These are phyloP conservation scores for Xiphias gladius DNA, from an alignment of 2,113 vertebrate species.

Conservation along the genomic window DNA sequence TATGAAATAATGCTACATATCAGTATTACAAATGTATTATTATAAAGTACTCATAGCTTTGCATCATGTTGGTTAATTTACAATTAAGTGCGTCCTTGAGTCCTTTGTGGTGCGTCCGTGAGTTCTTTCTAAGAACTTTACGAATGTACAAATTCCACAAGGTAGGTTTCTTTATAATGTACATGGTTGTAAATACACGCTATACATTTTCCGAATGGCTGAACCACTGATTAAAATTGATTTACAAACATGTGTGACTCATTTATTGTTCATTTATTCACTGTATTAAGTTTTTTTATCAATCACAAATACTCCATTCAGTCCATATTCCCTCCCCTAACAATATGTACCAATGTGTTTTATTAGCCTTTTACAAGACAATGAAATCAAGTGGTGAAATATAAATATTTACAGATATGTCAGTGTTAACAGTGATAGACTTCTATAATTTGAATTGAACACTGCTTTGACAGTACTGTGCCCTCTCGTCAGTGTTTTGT, in stretches of 20 bases:
- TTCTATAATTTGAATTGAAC: background rate
- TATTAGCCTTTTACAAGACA: background rate
- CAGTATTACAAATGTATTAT: conserved; percentile 1
- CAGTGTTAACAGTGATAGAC: background rate
- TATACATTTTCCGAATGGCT: conserved; percentile 10
- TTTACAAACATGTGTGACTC: conserved; percentile 3
- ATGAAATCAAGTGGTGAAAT: background rate
- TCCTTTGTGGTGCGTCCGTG: too few species aligned
- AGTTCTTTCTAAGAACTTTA: conserved; percentile 13
- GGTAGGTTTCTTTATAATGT: conserved; percentile 31
- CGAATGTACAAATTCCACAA: background rate
- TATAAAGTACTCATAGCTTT: conserved; percentile 6
- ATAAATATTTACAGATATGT: background rate
- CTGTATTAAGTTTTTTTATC: background rate
- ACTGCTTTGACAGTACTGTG: background rate
- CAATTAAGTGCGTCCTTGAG: conserved; percentile 2
- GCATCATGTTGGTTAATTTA: conserved; percentile 19
- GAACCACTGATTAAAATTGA: background rate
- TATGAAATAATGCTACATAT: background rate
- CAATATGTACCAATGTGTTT: background rate
- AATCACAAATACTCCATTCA: background rate
- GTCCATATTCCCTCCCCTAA: background rate
- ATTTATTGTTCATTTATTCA: background rate
- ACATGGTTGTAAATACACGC: conserved; percentile 16
- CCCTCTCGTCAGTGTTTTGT: background rate